Conservation (phyloP, 2,113 vertebrate species). For the Ictalurus punctatus region DNA sequence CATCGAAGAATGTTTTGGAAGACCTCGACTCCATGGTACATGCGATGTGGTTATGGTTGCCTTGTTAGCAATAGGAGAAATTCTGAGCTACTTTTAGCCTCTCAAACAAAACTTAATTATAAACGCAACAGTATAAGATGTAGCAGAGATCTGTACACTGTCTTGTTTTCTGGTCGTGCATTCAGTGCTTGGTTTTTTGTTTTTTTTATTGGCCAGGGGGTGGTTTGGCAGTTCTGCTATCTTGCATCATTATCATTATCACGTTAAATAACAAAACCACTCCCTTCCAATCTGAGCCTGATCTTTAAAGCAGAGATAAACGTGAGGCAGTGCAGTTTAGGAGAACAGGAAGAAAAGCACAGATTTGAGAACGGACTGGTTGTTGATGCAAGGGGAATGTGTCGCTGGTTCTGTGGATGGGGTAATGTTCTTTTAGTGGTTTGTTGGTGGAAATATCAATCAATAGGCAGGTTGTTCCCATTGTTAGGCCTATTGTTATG, state of each 20-base stretch:
- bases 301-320: slow-evolving; percentile 54
- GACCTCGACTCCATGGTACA: slow-evolving; percentile 66
- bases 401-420: background rate
- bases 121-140: background rate
- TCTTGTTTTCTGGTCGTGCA: background rate
- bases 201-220: background rate
- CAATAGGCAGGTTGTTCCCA: slow-evolving; percentile 2
- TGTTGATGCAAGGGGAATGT: background rate
- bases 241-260: slow-evolving; percentile 34
- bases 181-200: background rate
- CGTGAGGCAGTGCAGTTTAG: slow-evolving; percentile 9
- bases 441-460: slow-evolving; percentile 9
- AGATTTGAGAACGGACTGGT: background rate
- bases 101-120: slow-evolving; percentile 30
- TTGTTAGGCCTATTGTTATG: slow-evolving; percentile 8
- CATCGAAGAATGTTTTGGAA: slow-evolving; percentile 67
- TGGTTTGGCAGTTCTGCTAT: background rate
- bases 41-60: slow-evolving; percentile 72
- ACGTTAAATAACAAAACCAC: slow-evolving; percentile 31
- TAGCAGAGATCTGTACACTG: background rate
- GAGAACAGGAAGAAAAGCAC: background rate
- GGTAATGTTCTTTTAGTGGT: background rate
- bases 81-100: slow-evolving; percentile 50
- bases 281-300: slow-evolving; percentile 27
- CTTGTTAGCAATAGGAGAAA: slow-evolving; percentile 68